These are phyloP conservation scores for Nestor notabilis DNA, from an alignment of 2,113 vertebrate genomes.

Conservation along the genomic window DNA sequence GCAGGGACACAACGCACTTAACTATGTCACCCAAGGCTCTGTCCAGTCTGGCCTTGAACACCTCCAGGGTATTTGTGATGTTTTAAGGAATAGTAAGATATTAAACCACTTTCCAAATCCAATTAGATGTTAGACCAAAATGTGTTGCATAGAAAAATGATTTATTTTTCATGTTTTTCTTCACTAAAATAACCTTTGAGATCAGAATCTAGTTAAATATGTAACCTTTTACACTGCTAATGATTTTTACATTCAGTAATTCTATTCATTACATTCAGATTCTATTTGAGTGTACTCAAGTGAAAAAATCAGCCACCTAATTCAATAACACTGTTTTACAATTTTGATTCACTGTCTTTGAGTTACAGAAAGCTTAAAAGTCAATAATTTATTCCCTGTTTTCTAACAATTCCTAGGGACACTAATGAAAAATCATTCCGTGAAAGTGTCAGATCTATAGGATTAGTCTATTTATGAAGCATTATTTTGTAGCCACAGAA, in stretches of 20 bases:
- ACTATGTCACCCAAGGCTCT: too few relatives aligned
- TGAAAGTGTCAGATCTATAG: background rate
- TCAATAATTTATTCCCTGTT: background rate
- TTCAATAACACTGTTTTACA: background rate
- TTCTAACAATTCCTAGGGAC: background rate
- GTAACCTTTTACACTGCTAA: background rate
- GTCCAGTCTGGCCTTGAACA: too few relatives aligned
- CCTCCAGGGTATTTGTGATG: too few relatives aligned
- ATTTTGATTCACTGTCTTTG: background rate
- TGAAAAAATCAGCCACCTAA: background rate
- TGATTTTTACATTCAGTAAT: background rate
- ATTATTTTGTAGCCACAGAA: background rate
- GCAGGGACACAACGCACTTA: too few relatives aligned
- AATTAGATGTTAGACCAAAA: background rate
- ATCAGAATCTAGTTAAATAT: background rate
- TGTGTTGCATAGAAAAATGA: background rate
- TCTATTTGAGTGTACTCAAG: background rate
- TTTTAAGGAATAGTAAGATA: background rate
- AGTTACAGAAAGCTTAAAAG: background rate
- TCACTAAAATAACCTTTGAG: background rate
- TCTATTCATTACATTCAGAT: background rate
- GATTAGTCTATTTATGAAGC: background rate
- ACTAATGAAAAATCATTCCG: background rate
- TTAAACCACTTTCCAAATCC: background rate
- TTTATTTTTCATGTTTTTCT: background rate